Evolutionary conservation across 2,888 invertebrate species (phyloP), one percentile per base, ranked within the genome.

Genomic region (Bellardia pandia): DNA sequence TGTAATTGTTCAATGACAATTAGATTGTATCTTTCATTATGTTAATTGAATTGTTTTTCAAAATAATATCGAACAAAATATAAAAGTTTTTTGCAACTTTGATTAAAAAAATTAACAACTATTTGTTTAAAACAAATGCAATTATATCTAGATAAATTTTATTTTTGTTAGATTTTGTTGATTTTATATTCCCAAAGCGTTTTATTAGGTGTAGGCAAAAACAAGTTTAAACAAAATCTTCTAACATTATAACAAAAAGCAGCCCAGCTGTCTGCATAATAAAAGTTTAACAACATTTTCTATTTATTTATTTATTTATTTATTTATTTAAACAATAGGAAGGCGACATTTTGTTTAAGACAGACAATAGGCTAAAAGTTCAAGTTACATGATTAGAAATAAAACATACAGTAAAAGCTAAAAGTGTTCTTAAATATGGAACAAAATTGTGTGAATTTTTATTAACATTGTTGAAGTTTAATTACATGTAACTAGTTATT

Each of bases 161-260:
- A 45, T 45, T 13, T 45, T 45, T 13, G 13, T 53, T 53, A 7
- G n/a, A 23, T 14, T 14, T 69, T 51, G 9, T 16, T n/a, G 51
- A 51, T n/a, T 51, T 51, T 8, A 69, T 69, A 69, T 69, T 69
- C 68, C 6, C 9, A 37, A 14, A 51, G 37, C 69, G 37, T 51
- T 53, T 33, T 16, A 45, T 9, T 13, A 4, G 4, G 1, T 6
- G 16, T 53, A n/a, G 4, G n/a, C 48, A 23, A 30, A 30, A 30
- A 48, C 42, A 48, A 16, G 40, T 42, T 16, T 64, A n/a, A n/a
- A 8, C 7, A 64, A n/a, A 30, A 48, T 11, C 8, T 13, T 64
- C n/a, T 14, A 66, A 42, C n/a, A 66, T 16, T 1, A 13, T 45
- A 45, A 16, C 16, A 64, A 64, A 64, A 9, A n/a, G 64, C 40